Base-by-base conservation (phyloP, 2,113 vertebrate species). In the Thunnus thynnus region DNA sequence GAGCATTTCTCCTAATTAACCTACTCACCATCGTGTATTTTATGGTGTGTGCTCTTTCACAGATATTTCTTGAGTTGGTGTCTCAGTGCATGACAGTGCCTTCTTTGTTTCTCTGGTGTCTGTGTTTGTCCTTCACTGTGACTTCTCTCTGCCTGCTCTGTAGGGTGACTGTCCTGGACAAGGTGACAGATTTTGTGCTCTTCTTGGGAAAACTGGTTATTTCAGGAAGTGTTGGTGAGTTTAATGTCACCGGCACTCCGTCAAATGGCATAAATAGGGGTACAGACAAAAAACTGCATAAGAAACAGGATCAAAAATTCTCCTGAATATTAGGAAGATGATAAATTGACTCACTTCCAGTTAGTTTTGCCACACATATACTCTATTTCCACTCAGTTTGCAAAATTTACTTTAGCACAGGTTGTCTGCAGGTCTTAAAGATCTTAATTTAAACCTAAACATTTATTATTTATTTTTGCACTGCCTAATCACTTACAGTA, bases 81-180 rank as follows among this genome's bases (percentile, higher is more conserved):
- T 1, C 27, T 30, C 14, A 13, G 12, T 25, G 47, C 11, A 10
- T 75, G 47, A 50, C n/a, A n/a, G n/a, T 46, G 14, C 22, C 20
- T 54, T 69, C 22, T 75, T 11, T 2, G 3, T 61, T 7, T 60
- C 8, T 68, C 44, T 82, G 54, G 55, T 68, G 2, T 65, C 7
- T 76, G 16, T 50, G 47, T 30, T n/a, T 70, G n/a, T 65, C 5
- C 25, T 61, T 48, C 27, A 50, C 52, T 63, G 47, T 51, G 78
- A 46, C 78, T 82, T 75, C 84, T 69, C 54, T 87, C 86, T 61
- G 51, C 22, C n/a, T 87, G 52, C 69, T 87, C 48, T 80, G 75
- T 81, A 99, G 98, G 90, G 97, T 99, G 89, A 96, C 97, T 20
- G 95, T 99, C 75, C 93, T 99, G 89, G 98, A 99, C 90, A 98